Conservation (phyloP, 1,140 invertebrate species). For the Micrasema longulum region DNA sequence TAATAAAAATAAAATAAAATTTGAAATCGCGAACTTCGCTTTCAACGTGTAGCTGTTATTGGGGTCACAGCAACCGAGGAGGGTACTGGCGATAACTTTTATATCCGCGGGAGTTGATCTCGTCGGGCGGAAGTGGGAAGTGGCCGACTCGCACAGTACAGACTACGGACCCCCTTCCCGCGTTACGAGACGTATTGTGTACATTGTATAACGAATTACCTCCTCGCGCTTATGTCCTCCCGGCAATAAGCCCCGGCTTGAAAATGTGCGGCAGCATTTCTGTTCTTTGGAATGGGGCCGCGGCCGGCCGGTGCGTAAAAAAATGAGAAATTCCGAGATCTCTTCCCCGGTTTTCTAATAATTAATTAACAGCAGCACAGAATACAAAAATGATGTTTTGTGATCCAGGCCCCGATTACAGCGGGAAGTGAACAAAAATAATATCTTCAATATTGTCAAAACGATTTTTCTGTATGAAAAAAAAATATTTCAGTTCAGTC, state of each 20-base stretch:
- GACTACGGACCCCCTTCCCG: not conserved
- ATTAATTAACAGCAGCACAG: no score
- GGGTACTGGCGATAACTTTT: slow-evolving; percentile 6
- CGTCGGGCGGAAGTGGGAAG: not conserved
- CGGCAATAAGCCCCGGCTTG: not conserved
- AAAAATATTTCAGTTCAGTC: no score
- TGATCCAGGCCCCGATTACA: no score
- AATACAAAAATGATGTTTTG: no score
- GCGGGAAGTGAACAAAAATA: no score
- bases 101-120: slow-evolving; percentile 15
- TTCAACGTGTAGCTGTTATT: slow-evolving; percentile 1
- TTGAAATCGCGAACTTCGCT: not conserved
- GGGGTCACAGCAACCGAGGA: not conserved
- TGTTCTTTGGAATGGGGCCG: no score
- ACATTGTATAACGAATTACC: not conserved
- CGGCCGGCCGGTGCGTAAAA: no score
- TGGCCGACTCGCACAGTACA: not conserved
- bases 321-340: no score
- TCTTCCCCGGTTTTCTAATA: no score
- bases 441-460: no score
- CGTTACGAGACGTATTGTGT: not conserved
- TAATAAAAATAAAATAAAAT: not conserved
- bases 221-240: slow-evolving; percentile 10
- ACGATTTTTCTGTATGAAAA: no score
- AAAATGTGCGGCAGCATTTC: slow-evolving; percentile 1